These are phyloP conservation scores for Deroptyus accipitrinus DNA, from an alignment of 2,113 vertebrate genomes.

Conservation along the genomic window DNA sequence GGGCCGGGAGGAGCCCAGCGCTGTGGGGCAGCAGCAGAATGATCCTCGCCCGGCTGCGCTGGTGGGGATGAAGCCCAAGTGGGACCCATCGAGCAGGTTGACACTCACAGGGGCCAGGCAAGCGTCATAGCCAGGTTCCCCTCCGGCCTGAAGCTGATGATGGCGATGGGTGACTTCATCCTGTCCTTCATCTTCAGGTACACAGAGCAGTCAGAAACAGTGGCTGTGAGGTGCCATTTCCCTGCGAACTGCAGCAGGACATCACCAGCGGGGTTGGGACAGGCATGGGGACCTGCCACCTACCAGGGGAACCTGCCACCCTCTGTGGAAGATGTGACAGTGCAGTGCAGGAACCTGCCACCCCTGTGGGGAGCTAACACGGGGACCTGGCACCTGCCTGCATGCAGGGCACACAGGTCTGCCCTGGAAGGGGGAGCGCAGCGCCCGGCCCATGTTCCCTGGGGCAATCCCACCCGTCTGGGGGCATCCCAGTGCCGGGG, in stretches of 20 bases:
- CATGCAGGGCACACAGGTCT: neutral
- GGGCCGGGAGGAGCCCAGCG: neutral
- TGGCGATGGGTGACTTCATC: neutral
- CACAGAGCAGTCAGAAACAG: neutral
- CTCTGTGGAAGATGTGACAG: neutral
- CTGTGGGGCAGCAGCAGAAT: neutral
- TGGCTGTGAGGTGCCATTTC: neutral
- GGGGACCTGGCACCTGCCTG: neutral
- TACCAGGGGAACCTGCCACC: neutral
- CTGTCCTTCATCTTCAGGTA: constrained; percentile 25
- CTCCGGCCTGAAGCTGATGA: neutral
- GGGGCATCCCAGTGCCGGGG: accelerated
- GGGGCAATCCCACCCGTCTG: accelerated
- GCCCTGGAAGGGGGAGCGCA: neutral
- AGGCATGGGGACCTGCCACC: neutral
- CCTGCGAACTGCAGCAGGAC: constrained; percentile 28
- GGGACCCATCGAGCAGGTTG: accelerated
- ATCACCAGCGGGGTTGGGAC: neutral
- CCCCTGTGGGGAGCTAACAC: neutral
- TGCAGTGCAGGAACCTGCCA: neutral
- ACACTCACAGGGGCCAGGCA: neutral
- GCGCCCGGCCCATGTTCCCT: neutral
- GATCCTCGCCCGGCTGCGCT: neutral
- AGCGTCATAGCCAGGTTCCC: neutral
- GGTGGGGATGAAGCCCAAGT: accelerated